These are phyloP conservation scores for Drosophila sproati DNA, from an alignment of 1,140 invertebrate genomes.

Conservation along the genomic window DNA sequence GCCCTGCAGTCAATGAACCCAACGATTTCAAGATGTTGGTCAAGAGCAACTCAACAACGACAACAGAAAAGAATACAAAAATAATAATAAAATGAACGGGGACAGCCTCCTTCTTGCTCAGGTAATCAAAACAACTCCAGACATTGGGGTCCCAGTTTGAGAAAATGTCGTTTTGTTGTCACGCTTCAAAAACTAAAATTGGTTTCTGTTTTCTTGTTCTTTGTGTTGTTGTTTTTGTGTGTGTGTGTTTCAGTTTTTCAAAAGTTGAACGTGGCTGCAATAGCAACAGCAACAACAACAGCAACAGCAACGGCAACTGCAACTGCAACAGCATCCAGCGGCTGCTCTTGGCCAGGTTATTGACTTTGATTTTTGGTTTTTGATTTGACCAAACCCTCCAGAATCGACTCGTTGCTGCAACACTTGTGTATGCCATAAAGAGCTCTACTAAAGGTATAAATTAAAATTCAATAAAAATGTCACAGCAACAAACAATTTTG, in stretches of 20 bases:
- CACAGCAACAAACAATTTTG: constrained; percentile 60
- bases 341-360: constrained; percentile 62
- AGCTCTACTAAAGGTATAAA: constrained; percentile 64
- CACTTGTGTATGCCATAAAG: constrained; percentile 23
- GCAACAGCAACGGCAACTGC: constrained; percentile 14
- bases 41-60: constrained; percentile 19
- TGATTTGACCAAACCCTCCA: constrained; percentile 24
- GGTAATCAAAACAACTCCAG: constrained; percentile 58
- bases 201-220: constrained; percentile 44
- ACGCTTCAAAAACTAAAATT: constrained; percentile 73
- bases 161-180: constrained; percentile 74
- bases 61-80: not conserved
- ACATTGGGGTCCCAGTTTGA: constrained; percentile 19
- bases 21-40: constrained; percentile 26
- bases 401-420: constrained; percentile 29
- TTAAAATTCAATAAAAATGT: constrained; percentile 83
- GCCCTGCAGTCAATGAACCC: constrained; percentile 46
- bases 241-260: not conserved
- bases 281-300: constrained; percentile 17
- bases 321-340: constrained; percentile 16
- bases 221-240: constrained; percentile 15
- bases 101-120: constrained; percentile 21
- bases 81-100: not conserved
- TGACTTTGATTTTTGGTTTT: constrained; percentile 58
- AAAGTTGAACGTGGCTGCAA: not conserved